phyloP scores from a whole-genome alignment of 2,113 vertebrate species.

The Oreotragus oreotragus region DNA sequence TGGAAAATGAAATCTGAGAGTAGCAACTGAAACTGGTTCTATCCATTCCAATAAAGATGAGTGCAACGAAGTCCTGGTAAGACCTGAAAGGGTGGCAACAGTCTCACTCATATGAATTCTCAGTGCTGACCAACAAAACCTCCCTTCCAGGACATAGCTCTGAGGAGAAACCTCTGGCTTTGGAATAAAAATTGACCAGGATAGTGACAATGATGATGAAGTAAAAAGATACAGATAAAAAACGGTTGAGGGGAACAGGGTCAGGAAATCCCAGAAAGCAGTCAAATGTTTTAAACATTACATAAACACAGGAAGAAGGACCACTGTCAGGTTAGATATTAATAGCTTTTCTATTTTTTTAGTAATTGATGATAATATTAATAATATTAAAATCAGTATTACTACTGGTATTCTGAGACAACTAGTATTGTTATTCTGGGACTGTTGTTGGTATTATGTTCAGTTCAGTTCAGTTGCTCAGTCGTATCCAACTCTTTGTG shows the following conservation, averaged over 20 bases:
- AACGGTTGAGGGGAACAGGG: background rate
- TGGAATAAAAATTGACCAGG: background rate
- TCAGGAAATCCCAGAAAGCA: background rate
- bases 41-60: background rate
- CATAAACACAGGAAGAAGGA: background rate
- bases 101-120: background rate
- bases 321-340: background rate
- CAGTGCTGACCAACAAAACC: background rate
- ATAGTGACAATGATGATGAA: background rate
- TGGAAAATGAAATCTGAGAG: background rate
- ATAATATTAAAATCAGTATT: background rate
- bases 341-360: background rate
- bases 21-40: background rate
- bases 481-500: background rate
- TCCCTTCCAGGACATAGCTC: background rate
- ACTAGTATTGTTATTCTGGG: background rate
- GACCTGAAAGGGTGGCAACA: background rate
- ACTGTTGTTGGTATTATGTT: background rate
- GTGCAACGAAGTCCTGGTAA: background rate
- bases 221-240: background rate
- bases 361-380: background rate
- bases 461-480: background rate
- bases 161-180: background rate
- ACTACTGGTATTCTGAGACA: background rate
- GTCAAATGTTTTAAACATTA: background rate